Percentiles rank a stretch among this genome's conserved stretches.
Evolutionary conservation across 1,140 invertebrate species (phyloP).

Genomic region (Samia ricini): DNA sequence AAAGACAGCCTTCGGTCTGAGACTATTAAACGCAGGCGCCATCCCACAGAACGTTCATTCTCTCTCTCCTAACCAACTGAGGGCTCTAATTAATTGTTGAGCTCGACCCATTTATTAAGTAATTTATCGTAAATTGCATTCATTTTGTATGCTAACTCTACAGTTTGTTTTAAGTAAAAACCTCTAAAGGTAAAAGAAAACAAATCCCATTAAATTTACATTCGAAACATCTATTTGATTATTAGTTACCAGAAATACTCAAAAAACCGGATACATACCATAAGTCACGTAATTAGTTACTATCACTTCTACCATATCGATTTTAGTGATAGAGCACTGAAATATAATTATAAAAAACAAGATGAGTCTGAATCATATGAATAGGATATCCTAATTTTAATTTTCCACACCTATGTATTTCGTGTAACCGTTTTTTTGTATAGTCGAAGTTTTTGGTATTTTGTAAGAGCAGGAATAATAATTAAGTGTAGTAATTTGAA

Average conservation of each 20-base stretch:
- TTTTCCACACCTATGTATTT: too few relatives aligned
- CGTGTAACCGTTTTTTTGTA: too few relatives aligned
- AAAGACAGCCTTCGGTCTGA: constrained; percentile 36
- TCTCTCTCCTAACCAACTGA: constrained; percentile 35
- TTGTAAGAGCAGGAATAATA: too few relatives aligned
- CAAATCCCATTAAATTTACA: background rate
- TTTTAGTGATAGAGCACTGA: too few relatives aligned
- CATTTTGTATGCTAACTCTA: constrained; percentile 9
- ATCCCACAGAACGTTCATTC: constrained; percentile 41
- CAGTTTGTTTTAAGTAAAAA: background rate
- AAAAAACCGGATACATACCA: too few relatives aligned
- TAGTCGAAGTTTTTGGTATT: too few relatives aligned
- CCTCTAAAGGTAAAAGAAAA: background rate
- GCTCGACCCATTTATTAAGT: constrained; percentile 25
- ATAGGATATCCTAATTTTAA: too few relatives aligned
- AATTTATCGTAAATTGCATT: constrained; percentile 26
- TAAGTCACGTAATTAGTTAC: too few relatives aligned
- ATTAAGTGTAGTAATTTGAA: too few relatives aligned
- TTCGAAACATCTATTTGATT: background rate
- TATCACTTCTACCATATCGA: too few relatives aligned
- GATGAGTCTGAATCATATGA: too few relatives aligned
- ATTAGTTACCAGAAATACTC: background rate
- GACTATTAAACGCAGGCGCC: constrained; percentile 54
- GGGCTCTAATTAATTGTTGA: constrained; percentile 51
- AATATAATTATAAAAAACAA: too few relatives aligned